Evolutionary conservation across 2,888 invertebrate species (phyloP).

Genomic region (Strigamia maritima): DNA sequence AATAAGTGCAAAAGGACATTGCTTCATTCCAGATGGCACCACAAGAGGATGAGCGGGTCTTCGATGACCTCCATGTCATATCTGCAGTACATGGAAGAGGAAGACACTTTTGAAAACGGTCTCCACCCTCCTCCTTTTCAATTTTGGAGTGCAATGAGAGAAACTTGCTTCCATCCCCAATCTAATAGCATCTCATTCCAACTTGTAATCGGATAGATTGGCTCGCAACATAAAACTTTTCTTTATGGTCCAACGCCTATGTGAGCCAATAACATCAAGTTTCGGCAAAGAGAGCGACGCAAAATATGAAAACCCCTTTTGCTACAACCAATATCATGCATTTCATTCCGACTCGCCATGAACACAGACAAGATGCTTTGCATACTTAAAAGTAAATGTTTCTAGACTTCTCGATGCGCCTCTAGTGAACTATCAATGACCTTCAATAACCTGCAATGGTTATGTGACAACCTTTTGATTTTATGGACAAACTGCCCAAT

Average conservation of each 20-base stretch:
- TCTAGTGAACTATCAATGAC: slow-evolving; percentile 27
- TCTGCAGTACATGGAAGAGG: slow-evolving; percentile 34
- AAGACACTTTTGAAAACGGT: slow-evolving; percentile 30
- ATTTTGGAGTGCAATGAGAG: slow-evolving; percentile 34
- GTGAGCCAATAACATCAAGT: slow-evolving; percentile 34
- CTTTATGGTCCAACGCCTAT: slow-evolving; percentile 34
- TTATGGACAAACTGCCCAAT: neutral
- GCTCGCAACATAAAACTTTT: slow-evolving; percentile 34
- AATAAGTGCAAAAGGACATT: slow-evolving; percentile 31
- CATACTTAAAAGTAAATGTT: slow-evolving; percentile 31
- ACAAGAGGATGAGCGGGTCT: slow-evolving; percentile 31
- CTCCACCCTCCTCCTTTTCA: slow-evolving; percentile 34
- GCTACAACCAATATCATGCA: slow-evolving; percentile 31
- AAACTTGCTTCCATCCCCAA: slow-evolving; percentile 34
- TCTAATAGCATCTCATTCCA: slow-evolving; percentile 34
- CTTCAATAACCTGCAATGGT: slow-evolving; percentile 11
- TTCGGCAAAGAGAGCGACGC: slow-evolving; percentile 2
- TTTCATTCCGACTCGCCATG: slow-evolving; percentile 20
- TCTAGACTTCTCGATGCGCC: slow-evolving; percentile 13
- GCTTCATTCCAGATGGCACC: slow-evolving; percentile 34
- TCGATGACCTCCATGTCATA: slow-evolving; percentile 34
- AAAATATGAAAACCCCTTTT: slow-evolving; percentile 32
- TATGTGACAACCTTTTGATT: slow-evolving; percentile 18
- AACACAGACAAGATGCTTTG: slow-evolving; percentile 29
- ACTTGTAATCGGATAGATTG: slow-evolving; percentile 34